Evolutionary conservation across 2,888 invertebrate genomes (phyloP), one percentile per base, ranked within the genome.

Genomic region (Pterobdella sp.): DNA sequence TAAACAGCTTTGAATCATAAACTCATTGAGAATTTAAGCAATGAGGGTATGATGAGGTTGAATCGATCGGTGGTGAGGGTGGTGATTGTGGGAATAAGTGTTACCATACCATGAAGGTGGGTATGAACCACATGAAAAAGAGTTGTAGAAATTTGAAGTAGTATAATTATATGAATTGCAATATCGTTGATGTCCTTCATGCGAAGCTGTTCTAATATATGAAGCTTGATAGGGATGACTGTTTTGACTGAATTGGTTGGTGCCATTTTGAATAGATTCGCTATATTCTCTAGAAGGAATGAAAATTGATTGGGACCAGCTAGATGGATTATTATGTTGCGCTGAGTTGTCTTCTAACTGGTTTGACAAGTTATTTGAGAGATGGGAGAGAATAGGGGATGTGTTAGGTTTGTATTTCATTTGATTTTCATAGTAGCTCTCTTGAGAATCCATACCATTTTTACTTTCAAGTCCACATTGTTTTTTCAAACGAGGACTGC

Each of bases 221-320:
- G 60, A 56, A n/a, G 60, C 10, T 56, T 56, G 60, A 26, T 56
- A 56, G n/a, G 60, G 60, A 26, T 4, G 4, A 26, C 60, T 56
- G 60, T 7, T 14, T 22, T 56, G 60, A 26, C n/a, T 22, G 60
- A 4, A 14, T 4, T 56, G 60, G 22, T 42, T 22, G 49, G 49
- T 22, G 7, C 10, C 10, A n/a, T 26, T 7, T 22, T 14, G 60
- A 22, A 3, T 18, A 3, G 4, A 3, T 4, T 56, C 60, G 60
- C 10, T 22, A 26, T 56, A 22, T n/a, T 56, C 60, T n/a, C 60
- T 56, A 3, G 60, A 56, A 56, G 60, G 60, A 26, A 56, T 4
- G 60, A 56, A 56, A 26, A 56, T 56, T 22, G 60, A 56, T 3
- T 56, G 60, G n/a, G 60, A 56, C 60, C 60, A 56, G n/a, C n/a